A percentile compares a stretch with the other conserved stretches of the same genome.
phyloP scores from a whole-genome alignment of 2,797 vertebrate genomes.

The Psittacula echo region DNA sequence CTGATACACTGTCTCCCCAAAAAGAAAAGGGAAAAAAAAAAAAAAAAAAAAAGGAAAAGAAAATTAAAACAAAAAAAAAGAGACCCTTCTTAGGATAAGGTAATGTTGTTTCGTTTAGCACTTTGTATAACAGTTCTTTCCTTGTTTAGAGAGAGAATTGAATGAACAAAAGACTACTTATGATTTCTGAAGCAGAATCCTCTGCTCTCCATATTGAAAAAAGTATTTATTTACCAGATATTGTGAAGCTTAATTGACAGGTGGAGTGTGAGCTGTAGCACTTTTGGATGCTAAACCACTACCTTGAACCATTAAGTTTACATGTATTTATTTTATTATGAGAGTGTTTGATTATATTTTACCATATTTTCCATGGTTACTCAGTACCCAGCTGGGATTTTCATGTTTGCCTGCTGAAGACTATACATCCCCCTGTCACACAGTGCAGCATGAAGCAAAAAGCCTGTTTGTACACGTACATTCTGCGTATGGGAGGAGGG shows the following conservation, averaged over 20 bases:
- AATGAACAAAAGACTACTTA: not conserved
- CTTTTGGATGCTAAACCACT: not conserved
- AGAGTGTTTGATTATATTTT: slow-evolving; percentile 31
- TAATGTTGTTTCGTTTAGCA: slow-evolving; percentile 16
- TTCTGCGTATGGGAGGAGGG: not conserved
- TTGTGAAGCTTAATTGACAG: not conserved
- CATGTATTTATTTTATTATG: not conserved
- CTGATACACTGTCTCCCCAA: slow-evolving; percentile 12
- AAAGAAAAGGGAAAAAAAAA: not conserved
- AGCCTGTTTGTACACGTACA: not conserved
- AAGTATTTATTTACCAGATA: not conserved
- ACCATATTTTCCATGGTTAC: not conserved
- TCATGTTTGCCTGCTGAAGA: slow-evolving; percentile 27
- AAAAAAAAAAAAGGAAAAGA: not conserved
- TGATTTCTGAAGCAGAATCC: not conserved
- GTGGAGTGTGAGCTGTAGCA: not conserved
- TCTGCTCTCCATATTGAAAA: not conserved
- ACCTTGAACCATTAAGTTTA: slow-evolving; percentile 2
- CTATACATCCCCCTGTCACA: not conserved
- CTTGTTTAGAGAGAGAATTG: slow-evolving; percentile 7
- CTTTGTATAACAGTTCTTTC: not conserved
- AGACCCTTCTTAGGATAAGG: not conserved
- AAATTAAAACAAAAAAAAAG: slow-evolving; percentile 5
- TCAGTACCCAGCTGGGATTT: slow-evolving; percentile 9
- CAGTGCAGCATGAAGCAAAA: not conserved